Evolutionary conservation across 2,888 invertebrate genomes (phyloP).

Genomic region (Tenthredo distinguenda): DNA sequence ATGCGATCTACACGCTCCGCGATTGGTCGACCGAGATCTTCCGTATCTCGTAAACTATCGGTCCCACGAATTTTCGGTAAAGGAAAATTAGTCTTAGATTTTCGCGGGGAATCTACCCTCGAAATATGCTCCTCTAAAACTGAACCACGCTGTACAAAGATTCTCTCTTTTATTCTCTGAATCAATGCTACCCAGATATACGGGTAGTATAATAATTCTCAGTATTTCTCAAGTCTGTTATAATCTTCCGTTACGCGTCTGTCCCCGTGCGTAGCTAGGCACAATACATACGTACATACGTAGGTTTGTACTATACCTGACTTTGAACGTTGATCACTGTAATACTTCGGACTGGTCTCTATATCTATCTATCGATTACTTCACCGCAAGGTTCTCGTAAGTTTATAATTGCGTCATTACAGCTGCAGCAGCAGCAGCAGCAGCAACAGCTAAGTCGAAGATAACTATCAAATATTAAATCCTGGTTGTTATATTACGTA

Average conservation of each 20-base stretch:
- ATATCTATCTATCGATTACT: conserved; percentile 37
- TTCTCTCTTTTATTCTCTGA: too few relatives aligned
- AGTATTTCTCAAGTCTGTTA: conserved; percentile 12
- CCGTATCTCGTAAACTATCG: too few relatives aligned
- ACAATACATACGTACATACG: not conserved
- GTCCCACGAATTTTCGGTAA: too few relatives aligned
- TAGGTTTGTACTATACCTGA: not conserved
- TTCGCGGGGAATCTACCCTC: too few relatives aligned
- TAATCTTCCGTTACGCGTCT: conserved; percentile 19
- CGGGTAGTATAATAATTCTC: not conserved
- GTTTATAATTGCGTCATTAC: conserved; percentile 29
- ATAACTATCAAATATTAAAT: not conserved
- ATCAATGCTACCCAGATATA: too few relatives aligned
- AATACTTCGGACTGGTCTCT: not conserved
- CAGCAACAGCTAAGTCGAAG: not conserved
- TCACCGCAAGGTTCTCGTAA: not conserved
- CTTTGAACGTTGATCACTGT: not conserved
- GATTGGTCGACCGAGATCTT: too few relatives aligned
- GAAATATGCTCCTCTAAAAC: too few relatives aligned
- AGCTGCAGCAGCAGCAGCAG: not conserved
- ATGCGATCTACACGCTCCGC: too few relatives aligned
- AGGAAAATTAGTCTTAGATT: too few relatives aligned
- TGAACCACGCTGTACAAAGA: too few relatives aligned
- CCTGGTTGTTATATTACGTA: too few relatives aligned
- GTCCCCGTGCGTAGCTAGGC: not conserved